A percentile compares a stretch with the other conserved stretches of the same genome.
Evolutionary conservation across 2,113 vertebrate species (phyloP).

Genomic region (Sceloporus tristichus): DNA sequence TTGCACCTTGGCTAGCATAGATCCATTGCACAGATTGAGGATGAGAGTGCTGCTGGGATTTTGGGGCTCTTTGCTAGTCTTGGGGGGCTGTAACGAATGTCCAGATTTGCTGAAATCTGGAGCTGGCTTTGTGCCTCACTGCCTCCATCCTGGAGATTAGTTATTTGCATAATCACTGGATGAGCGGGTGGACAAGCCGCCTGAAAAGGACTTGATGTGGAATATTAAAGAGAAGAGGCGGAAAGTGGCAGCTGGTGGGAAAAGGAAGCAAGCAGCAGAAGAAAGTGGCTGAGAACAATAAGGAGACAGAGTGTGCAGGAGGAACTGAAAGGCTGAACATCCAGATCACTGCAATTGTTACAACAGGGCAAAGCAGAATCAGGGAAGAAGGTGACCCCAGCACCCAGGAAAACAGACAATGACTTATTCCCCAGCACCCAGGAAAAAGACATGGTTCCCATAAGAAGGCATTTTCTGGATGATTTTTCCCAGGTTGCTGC

Average conservation of each 20-base stretch:
- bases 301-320: not conserved
- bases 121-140: not conserved
- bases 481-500: not conserved
- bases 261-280: not conserved
- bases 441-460: not conserved
- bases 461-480: not conserved
- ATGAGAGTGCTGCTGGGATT: not conserved
- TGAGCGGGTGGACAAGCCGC: not conserved
- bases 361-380: not conserved
- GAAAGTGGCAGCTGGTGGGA: not conserved
- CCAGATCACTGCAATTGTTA: not conserved
- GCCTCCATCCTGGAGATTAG: not conserved
- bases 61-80: not conserved
- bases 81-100: not conserved
- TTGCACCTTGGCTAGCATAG: not conserved
- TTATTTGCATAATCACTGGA: not conserved
- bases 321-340: not conserved
- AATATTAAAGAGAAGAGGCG: slow-evolving; percentile 7
- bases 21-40: not conserved
- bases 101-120: not conserved
- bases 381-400: not conserved
- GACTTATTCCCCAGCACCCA: not conserved
- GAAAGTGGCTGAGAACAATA: not conserved
- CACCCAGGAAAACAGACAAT: not conserved
- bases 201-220: not conserved